Evolutionary conservation across 2,113 vertebrate genomes (phyloP).

Genomic region (Glaucomys volans): DNA sequence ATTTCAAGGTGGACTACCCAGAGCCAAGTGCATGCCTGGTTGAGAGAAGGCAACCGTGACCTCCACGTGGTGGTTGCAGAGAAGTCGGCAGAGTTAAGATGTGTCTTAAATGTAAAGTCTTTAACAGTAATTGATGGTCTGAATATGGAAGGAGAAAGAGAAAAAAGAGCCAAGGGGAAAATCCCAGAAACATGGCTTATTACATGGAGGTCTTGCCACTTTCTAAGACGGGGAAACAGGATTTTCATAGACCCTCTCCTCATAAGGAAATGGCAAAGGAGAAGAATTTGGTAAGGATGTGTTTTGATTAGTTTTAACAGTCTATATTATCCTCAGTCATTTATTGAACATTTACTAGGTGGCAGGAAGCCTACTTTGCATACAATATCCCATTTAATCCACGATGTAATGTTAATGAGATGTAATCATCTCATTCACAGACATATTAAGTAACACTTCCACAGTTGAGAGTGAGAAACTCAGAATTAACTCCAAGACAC

Average conservation of each 20-base stretch:
- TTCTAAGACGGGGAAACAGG: neutral
- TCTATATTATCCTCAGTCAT: neutral
- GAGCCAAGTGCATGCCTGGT: rapidly evolving
- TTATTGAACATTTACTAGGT: neutral
- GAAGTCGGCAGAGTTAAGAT: neutral
- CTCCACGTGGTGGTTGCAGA: neutral
- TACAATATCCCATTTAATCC: neutral
- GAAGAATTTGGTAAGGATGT: neutral
- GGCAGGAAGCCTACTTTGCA: neutral
- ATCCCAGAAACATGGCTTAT: neutral
- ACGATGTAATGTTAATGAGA: neutral
- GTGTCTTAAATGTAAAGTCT: neutral
- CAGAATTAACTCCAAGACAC: neutral
- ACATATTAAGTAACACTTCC: neutral
- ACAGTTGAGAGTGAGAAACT: neutral
- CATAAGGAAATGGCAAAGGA: neutral
- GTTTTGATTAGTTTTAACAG: neutral
- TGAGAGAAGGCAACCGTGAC: neutral
- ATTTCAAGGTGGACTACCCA: neutral
- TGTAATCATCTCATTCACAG: neutral
- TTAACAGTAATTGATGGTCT: neutral
- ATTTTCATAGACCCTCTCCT: neutral
- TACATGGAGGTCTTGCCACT: neutral
- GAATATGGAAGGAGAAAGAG: neutral
- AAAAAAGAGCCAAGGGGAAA: neutral